Evolutionary conservation across 2,797 vertebrate species (phyloP), one percentile per base, ranked within the genome.

Genomic region (Brotula barbata): DNA sequence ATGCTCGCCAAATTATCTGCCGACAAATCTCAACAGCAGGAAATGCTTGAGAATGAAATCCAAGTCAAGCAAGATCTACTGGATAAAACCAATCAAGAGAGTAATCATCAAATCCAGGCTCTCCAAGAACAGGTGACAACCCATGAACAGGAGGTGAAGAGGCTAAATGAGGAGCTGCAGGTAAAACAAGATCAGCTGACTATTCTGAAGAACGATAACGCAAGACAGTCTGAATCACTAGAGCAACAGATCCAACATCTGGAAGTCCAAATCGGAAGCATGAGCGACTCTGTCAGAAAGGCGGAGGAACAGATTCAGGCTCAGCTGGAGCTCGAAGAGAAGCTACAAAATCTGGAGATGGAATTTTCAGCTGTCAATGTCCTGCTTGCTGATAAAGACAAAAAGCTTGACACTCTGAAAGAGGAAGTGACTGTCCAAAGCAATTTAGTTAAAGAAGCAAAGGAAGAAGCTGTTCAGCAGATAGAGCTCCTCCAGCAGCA

Each of bases 341-440:
- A 78, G 28, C 62, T 81, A 20, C 43, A 75, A 34, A 16, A 10
- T 10, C 57, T 86, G 17, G 64, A 75, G 54, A 56, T 22, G 23
- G 67, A 86, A 34, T 41, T 86, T 17, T 80, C 64, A 39, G 39
- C 51, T 7, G 39, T 62, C n/a, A 77, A 66, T 25, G 43, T 19
- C 11, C 39, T 69, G 1, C 0, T 73, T 0, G 43, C 60, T 16
- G 77, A 82, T 12, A 86, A 83, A 73, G 80, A 87, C 39, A 59
- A 74, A 48, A 55, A 43, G 15, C 36, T 85, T 13, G 57, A n/a
- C 10, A 19, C 48, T n/a, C 90, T 94, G 19, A 73, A 48, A 60
- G 82, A 82, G 2, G 87, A 91, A 62, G 63, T 90, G 1, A 69
- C 87, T 40, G 68, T 80, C 39, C 85, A 93, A 43, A 73, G 46